A percentile compares a stretch with the other conserved stretches of the same genome.
phyloP scores from a whole-genome alignment of 2,113 vertebrate genomes.

The Panthera tigris region DNA sequence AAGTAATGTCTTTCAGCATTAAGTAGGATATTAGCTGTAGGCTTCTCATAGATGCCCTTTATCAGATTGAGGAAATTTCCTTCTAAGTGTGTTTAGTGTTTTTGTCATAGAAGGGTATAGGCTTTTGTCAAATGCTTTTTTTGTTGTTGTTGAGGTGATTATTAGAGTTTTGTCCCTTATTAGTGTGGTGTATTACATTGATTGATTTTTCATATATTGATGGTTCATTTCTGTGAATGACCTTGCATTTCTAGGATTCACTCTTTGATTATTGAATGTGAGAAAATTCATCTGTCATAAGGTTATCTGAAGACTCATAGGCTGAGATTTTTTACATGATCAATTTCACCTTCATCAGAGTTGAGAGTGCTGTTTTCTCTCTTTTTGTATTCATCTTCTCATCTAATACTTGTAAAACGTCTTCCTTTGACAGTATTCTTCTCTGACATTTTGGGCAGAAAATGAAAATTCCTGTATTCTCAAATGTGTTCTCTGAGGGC shows the following conservation, averaged over 20 bases:
- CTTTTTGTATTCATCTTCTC: background rate
- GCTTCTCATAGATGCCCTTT: background rate
- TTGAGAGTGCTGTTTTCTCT: background rate
- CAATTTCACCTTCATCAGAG: background rate
- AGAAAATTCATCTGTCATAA: background rate
- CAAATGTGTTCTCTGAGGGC: background rate
- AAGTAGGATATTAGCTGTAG: background rate
- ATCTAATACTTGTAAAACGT: background rate
- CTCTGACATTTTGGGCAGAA: background rate
- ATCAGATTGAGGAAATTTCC: background rate
- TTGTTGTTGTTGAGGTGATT: background rate
- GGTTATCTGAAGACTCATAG: background rate
- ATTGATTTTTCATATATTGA: background rate
- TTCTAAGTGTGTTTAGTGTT: background rate
- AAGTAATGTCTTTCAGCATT: background rate
- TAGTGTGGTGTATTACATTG: background rate
- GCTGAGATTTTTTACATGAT: background rate
- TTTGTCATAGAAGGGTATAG: background rate
- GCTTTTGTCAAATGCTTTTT: conserved; percentile 21
- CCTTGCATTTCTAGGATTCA: background rate
- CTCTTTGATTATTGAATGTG: background rate
- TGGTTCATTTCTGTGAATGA: background rate
- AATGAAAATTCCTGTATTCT: background rate
- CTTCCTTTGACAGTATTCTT: background rate
- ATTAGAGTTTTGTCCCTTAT: background rate